Conservation (phyloP, 2,888 invertebrate genomes). For the Bruchidius siliquastri region DNA sequence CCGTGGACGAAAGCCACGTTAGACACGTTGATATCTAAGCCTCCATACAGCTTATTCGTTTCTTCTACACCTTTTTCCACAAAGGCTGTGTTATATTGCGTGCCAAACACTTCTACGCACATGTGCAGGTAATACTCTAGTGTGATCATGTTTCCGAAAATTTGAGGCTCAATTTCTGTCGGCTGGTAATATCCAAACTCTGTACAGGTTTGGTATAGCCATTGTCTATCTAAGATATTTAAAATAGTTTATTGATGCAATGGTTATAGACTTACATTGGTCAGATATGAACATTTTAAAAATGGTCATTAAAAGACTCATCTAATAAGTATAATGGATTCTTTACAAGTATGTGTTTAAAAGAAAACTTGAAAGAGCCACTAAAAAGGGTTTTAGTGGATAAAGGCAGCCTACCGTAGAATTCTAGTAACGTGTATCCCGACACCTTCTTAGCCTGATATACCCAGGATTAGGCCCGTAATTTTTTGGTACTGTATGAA, state of each 20-base stretch:
- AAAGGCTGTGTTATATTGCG: slow-evolving; percentile 49
- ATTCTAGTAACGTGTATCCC: no score
- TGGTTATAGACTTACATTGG: no score
- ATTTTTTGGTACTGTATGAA: no score
- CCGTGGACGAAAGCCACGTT: slow-evolving; percentile 58
- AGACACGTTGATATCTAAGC: slow-evolving; percentile 48
- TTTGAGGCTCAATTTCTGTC: slow-evolving; percentile 58
- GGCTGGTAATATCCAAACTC: slow-evolving; percentile 96
- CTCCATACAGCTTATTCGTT: slow-evolving; percentile 53
- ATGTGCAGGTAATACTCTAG: slow-evolving; percentile 61
- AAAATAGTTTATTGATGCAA: not conserved
- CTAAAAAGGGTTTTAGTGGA: no score
- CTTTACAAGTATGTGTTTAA: no score
- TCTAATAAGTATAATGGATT: no score
- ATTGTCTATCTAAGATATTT: slow-evolving; percentile 63
- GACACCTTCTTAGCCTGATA: no score
- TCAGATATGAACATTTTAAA: no score
- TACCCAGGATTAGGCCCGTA: no score
- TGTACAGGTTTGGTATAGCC: slow-evolving; percentile 93
- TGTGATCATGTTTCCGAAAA: slow-evolving; percentile 71
- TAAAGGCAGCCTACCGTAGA: no score
- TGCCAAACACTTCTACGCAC: slow-evolving; percentile 71
- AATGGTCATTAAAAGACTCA: no score
- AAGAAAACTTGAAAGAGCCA: no score
- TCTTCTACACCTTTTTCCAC: slow-evolving; percentile 57